A percentile compares a stretch with the other conserved stretches of the same genome.
These are phyloP conservation scores for Holcopasites calliopsidis DNA, from an alignment of 1,140 invertebrate genomes.

Conservation along the genomic window DNA sequence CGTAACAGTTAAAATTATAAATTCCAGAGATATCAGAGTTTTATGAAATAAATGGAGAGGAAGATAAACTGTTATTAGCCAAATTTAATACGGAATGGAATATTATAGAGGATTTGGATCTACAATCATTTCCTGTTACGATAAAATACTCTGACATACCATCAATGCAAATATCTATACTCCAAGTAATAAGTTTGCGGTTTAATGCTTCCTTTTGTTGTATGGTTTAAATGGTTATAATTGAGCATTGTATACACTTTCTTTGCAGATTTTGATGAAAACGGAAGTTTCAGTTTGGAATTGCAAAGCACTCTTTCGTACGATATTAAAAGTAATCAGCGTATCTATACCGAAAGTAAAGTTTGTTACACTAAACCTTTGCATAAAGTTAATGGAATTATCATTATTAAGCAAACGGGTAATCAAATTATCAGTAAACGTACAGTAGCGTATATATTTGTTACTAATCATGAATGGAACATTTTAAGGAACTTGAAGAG, in stretches of 20 bases:
- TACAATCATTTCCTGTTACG: slow-evolving; percentile 63
- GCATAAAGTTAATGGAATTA: slow-evolving; percentile 61
- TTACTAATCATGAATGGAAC: slow-evolving; percentile 13
- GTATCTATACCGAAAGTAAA: slow-evolving; percentile 64
- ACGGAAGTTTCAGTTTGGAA: slow-evolving; percentile 67
- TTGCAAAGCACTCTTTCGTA: slow-evolving; percentile 54
- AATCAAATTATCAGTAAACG: slow-evolving; percentile 8
- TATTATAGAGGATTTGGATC: slow-evolving; percentile 66
- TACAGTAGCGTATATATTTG: background rate
- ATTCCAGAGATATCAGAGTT: slow-evolving; percentile 60
- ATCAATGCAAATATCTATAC: slow-evolving; percentile 63
- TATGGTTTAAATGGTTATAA: slow-evolving; percentile 9
- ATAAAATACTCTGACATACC: slow-evolving; percentile 57
- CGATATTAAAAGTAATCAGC: slow-evolving; percentile 57
- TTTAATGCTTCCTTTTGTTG: slow-evolving; percentile 24
- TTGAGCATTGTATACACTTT: slow-evolving; percentile 16
- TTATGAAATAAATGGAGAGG: slow-evolving; percentile 22
- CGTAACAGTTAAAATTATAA: background rate
- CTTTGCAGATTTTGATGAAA: slow-evolving; percentile 68
- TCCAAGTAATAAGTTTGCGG: slow-evolving; percentile 61
- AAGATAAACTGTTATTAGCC: slow-evolving; percentile 50
- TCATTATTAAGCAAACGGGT: slow-evolving; percentile 50
- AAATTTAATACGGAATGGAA: slow-evolving; percentile 62
- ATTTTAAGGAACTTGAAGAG: slow-evolving; percentile 52
- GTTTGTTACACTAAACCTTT: slow-evolving; percentile 61